These are phyloP conservation scores for Empidonax traillii DNA, from an alignment of 2,113 vertebrate genomes.

Conservation along the genomic window DNA sequence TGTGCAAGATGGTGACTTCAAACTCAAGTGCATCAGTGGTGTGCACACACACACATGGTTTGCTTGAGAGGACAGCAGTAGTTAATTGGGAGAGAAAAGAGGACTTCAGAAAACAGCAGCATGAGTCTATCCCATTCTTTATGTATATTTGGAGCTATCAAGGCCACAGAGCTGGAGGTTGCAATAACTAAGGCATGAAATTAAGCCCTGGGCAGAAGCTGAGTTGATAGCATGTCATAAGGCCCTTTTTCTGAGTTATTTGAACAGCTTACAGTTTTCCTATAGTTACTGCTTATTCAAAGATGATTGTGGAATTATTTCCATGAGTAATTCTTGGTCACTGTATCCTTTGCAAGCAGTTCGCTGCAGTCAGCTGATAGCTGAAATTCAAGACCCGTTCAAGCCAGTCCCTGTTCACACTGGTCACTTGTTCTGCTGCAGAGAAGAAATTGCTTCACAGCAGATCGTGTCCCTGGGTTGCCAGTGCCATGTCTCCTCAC, in stretches of 20 bases:
- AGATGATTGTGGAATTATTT: conserved; percentile 46
- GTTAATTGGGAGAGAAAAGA: background rate
- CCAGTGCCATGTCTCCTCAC: background rate
- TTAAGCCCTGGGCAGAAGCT: background rate
- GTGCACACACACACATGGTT: fast-evolving
- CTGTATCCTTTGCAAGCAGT: background rate
- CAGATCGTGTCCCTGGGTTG: background rate
- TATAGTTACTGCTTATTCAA: conserved; percentile 35
- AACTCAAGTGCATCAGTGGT: background rate
- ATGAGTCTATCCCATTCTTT: background rate
- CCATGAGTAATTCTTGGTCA: conserved; percentile 40
- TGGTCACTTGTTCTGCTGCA: background rate
- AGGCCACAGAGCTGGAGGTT: background rate
- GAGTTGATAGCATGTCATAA: background rate
- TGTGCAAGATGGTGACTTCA: background rate
- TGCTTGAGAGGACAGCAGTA: background rate
- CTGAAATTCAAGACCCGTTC: background rate
- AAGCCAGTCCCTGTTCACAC: background rate
- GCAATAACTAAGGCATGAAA: conserved; percentile 3
- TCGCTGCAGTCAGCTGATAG: conserved; percentile 1
- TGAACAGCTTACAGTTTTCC: conserved; percentile 46
- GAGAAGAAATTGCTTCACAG: background rate
- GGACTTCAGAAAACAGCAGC: background rate
- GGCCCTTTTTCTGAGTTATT: background rate
- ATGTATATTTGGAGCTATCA: background rate